A percentile compares a stretch with the other conserved stretches of the same genome.
Conservation (phyloP, 2,113 vertebrate genomes). For the Bombycilla garrulus region DNA sequence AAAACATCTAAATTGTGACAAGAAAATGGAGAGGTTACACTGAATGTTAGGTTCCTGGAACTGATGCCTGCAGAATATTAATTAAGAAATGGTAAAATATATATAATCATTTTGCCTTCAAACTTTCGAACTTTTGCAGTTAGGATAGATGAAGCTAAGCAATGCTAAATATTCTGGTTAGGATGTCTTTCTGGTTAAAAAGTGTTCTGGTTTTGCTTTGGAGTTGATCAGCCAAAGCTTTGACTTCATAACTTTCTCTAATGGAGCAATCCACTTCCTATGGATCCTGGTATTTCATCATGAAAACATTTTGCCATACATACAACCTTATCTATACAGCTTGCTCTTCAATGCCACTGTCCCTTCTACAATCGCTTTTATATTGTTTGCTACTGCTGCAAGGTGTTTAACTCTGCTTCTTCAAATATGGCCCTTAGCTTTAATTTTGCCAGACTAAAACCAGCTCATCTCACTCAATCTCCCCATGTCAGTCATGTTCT, state of each 20-base stretch:
- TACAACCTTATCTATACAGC: background rate
- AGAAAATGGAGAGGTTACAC: background rate
- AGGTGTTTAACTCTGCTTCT: background rate
- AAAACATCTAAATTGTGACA: background rate
- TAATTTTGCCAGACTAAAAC: background rate
- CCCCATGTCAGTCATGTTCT: background rate
- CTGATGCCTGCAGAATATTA: background rate
- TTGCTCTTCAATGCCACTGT: background rate
- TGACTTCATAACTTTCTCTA: background rate
- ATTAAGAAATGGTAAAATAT: background rate
- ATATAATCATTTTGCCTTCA: background rate
- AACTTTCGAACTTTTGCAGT: background rate
- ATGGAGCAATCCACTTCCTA: background rate
- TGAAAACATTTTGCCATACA: background rate
- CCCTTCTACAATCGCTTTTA: background rate
- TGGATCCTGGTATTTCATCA: background rate
- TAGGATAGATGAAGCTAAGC: background rate
- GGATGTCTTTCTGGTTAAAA: background rate
- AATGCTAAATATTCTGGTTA: background rate
- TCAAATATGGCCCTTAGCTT: background rate
- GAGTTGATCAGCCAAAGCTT: background rate
- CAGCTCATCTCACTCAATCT: background rate
- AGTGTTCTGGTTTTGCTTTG: background rate
- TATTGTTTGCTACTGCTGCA: background rate
- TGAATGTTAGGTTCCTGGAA: background rate